These are phyloP conservation scores for Palythoa heliodiscus DNA, from an alignment of 92 coral and sea anemone genomes.

Conservation along the genomic window DNA sequence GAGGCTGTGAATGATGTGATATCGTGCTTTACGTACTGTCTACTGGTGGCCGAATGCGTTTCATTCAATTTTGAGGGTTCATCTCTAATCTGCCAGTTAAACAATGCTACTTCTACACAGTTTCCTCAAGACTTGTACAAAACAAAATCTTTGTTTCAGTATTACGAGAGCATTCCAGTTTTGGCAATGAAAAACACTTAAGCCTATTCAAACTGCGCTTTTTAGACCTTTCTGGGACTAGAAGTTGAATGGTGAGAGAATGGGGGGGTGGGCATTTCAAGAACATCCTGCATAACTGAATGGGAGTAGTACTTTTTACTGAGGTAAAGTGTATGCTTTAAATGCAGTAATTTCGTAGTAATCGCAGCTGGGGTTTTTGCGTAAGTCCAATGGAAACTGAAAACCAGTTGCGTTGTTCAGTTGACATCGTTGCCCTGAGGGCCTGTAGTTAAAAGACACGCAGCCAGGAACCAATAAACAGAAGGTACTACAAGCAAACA, in stretches of 20 bases:
- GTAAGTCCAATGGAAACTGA: not conserved
- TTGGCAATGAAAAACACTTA: not conserved
- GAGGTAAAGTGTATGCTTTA: not conserved
- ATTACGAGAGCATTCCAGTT: slow-evolving; percentile 4
- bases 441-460: slow-evolving; percentile 17
- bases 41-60: slow-evolving; percentile 21
- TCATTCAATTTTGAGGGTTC: slow-evolving; percentile 6
- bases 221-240: too few species aligned
- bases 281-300: too few species aligned
- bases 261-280: too few species aligned
- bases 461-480: slow-evolving; percentile 26
- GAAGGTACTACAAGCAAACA: slow-evolving; percentile 21
- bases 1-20: not conserved
- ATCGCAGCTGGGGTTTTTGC: not conserved
- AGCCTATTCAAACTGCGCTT: not conserved
- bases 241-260: too few species aligned
- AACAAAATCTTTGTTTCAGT: not conserved
- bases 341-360: not conserved
- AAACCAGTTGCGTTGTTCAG: slow-evolving; percentile 2
- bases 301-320: not conserved
- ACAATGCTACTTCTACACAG: slow-evolving; percentile 11
- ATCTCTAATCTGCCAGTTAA: not conserved
- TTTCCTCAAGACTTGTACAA: slow-evolving; percentile 12
- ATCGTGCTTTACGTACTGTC: slow-evolving; percentile 20
- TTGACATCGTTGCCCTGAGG: slow-evolving; percentile 18